Percentiles rank a stretch among this genome's conserved stretches.
Evolutionary conservation across 2,888 invertebrate species (phyloP).

Genomic region (Stenoptilia bipunctidactyla): DNA sequence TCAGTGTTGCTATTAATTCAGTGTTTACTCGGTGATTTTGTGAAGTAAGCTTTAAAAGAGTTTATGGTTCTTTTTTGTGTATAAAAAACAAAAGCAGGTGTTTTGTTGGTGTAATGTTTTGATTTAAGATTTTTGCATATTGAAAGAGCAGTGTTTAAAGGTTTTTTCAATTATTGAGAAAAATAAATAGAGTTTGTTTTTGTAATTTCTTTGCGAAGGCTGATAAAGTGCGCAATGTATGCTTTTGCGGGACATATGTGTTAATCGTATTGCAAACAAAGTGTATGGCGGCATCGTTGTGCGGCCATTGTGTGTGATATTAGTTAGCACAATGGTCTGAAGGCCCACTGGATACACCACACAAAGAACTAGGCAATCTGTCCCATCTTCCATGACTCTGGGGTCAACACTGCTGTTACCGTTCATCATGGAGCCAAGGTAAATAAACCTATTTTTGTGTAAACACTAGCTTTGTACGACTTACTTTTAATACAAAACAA

Average conservation of each 20-base stretch:
- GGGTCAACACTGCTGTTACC: neutral
- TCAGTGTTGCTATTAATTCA: too few species aligned
- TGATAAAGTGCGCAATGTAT: slow-evolving; percentile 1
- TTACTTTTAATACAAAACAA: too few species aligned
- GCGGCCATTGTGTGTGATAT: neutral
- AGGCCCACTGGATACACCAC: neutral
- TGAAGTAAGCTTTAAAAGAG: too few species aligned
- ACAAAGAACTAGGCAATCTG: neutral
- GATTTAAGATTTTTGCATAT: too few species aligned
- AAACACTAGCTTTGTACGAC: too few species aligned
- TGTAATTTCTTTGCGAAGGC: neutral
- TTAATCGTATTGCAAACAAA: neutral
- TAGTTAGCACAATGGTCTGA: neutral
- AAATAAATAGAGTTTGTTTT: neutral
- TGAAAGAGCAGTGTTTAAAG: too few species aligned
- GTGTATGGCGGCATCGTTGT: neutral
- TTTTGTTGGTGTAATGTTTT: too few species aligned
- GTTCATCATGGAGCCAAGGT: neutral
- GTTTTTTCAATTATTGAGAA: neutral
- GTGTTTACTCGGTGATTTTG: too few species aligned
- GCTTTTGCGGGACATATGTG: neutral
- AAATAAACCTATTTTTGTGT: too few species aligned
- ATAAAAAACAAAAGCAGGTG: too few species aligned
- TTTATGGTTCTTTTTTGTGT: too few species aligned
- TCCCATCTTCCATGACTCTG: neutral